phyloP scores from a whole-genome alignment of 2,888 invertebrate species.

The Trichopria drosophilae region DNA sequence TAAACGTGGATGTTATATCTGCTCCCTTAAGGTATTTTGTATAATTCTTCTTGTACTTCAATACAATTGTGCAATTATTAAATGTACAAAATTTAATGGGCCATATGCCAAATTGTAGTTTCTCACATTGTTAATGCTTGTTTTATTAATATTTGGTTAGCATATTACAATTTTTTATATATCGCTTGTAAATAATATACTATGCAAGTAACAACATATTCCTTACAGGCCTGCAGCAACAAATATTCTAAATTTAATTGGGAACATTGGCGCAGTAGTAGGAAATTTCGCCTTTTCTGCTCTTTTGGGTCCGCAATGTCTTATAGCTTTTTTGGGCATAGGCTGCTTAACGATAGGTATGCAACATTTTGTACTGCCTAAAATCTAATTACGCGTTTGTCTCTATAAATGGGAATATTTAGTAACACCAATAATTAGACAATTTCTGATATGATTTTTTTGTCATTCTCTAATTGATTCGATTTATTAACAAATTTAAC shows the following conservation, averaged over 20 bases:
- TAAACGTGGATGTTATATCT: slow-evolving; percentile 51
- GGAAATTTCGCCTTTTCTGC: slow-evolving; percentile 52
- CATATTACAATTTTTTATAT: slow-evolving; percentile 1
- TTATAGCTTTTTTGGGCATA: slow-evolving; percentile 47
- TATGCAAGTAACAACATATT: too few relatives aligned
- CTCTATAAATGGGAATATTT: not conserved
- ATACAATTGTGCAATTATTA: not conserved
- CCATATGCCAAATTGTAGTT: too few relatives aligned
- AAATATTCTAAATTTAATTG: slow-evolving; percentile 44
- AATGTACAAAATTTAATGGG: slow-evolving; percentile 4
- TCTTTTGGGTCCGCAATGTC: slow-evolving; percentile 45
- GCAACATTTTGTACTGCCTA: slow-evolving; percentile 24
- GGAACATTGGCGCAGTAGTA: slow-evolving; percentile 49
- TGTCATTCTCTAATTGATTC: too few relatives aligned
- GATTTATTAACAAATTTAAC: too few relatives aligned
- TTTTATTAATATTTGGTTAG: slow-evolving; percentile 1
- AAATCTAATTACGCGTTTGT: slow-evolving; percentile 9
- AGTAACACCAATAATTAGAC: not conserved
- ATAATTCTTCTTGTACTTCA: slow-evolving; percentile 11
- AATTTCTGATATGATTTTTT: slow-evolving; percentile 15
- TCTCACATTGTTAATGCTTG: too few relatives aligned
- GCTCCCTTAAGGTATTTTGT: slow-evolving; percentile 48
- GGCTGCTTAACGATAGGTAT: slow-evolving; percentile 46
- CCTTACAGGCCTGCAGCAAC: slow-evolving; percentile 46
- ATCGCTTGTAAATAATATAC: too few relatives aligned